phyloP scores from a whole-genome alignment of 1,140 invertebrate species.

The Campodea augens region DNA sequence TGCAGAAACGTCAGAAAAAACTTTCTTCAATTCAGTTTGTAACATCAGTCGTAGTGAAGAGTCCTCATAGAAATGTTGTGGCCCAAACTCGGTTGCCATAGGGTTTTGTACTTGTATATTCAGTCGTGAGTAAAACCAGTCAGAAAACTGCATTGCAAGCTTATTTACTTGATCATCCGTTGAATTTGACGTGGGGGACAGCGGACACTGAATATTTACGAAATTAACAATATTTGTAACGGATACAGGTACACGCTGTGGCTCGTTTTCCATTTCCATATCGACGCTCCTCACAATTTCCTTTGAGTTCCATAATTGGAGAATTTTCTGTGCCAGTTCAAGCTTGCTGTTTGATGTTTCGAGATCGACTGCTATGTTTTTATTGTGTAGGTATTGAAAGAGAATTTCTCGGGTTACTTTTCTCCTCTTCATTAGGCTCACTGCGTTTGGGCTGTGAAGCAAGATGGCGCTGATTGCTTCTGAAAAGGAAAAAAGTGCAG shows the following conservation, averaged over 20 bases:
- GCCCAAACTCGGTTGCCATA: constrained; percentile 21
- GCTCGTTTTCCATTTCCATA: not conserved
- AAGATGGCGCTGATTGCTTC: not conserved
- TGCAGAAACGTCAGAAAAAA: constrained; percentile 13
- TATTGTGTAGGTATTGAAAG: not conserved
- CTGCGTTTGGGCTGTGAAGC: not conserved
- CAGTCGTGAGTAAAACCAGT: constrained; percentile 37
- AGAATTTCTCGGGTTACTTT: not conserved
- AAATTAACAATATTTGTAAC: not conserved
- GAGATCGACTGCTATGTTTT: not conserved
- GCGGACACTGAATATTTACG: not conserved
- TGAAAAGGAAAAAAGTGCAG: constrained; percentile 12
- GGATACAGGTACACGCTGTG: not conserved
- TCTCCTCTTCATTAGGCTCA: not conserved
- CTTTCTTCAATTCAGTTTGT: constrained; percentile 14
- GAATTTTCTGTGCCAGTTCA: not conserved
- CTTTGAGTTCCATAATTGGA: not conserved
- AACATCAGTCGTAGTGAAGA: constrained; percentile 17
- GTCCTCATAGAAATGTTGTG: constrained; percentile 36
- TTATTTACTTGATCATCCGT: constrained; percentile 18
- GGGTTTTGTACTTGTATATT: constrained; percentile 22
- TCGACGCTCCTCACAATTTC: not conserved
- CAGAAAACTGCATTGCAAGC: constrained; percentile 31
- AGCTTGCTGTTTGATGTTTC: not conserved
- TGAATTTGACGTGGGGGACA: not conserved